A percentile compares a stretch with the other conserved stretches of the same genome.
These are phyloP conservation scores for Brachionus angularis DNA, from an alignment of 1,140 invertebrate species.

Conservation along the genomic window DNA sequence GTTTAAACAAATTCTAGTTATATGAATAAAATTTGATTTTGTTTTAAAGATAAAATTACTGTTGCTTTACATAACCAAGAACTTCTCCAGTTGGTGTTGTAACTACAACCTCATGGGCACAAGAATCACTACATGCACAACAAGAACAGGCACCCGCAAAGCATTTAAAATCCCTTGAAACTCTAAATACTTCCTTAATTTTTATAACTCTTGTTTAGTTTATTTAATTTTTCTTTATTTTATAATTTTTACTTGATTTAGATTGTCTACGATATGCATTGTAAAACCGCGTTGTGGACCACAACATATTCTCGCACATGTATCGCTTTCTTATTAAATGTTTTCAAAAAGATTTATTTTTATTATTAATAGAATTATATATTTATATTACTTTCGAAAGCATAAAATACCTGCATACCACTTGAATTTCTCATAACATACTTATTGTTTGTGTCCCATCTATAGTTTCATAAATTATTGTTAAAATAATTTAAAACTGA, in stretches of 20 bases:
- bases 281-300: constrained; percentile 70
- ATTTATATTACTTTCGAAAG: constrained; percentile 51
- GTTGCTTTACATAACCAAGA: constrained; percentile 44
- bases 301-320: constrained; percentile 72
- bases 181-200: constrained; percentile 50
- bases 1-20: no score
- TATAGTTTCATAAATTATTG: constrained; percentile 71
- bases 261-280: constrained; percentile 29
- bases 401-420: constrained; percentile 53
- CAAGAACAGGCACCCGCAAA: constrained; percentile 43
- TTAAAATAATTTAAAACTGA: background rate
- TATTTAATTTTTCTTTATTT: no score
- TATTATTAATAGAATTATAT: background rate
- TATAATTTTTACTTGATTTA: constrained; percentile 35
- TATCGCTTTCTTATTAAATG: constrained; percentile 66
- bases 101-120: constrained; percentile 42
- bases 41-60: no score
- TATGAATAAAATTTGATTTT: background rate
- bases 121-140: constrained; percentile 29
- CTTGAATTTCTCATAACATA: constrained; percentile 54
- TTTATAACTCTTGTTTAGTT: no score
- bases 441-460: constrained; percentile 85
- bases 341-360: background rate
- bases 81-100: constrained; percentile 37
- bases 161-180: constrained; percentile 51